Evolutionary conservation across 2,888 invertebrate genomes (phyloP).

Genomic region (Hirtodrosophila duncani): DNA sequence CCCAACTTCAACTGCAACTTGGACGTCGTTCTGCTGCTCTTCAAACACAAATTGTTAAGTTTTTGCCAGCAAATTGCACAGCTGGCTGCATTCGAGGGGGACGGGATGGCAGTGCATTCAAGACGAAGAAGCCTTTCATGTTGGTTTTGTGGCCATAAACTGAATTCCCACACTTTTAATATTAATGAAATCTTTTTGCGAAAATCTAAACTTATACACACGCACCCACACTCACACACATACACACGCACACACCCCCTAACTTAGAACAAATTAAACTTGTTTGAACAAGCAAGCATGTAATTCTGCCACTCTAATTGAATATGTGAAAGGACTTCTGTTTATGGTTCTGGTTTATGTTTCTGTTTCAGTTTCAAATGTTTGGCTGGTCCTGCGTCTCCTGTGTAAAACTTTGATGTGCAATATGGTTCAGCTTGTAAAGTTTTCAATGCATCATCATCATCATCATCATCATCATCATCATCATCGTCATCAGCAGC

Average conservation of each 20-base stretch:
- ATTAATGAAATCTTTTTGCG: constrained; percentile 59
- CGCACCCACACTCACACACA: constrained; percentile 14
- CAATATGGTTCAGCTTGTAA: constrained; percentile 10
- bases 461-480: constrained; percentile 6
- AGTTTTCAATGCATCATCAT: constrained; percentile 31
- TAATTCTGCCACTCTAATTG: constrained; percentile 54
- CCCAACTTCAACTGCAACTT: no score
- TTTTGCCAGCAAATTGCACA: constrained; percentile 63
- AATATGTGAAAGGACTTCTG: constrained; percentile 34
- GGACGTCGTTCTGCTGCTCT: constrained; percentile 34
- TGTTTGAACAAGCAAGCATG: no score
- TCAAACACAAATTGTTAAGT: constrained; percentile 59
- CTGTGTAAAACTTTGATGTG: constrained; percentile 9
- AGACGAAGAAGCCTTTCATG: constrained; percentile 60
- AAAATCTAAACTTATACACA: constrained; percentile 15
- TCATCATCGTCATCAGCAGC: constrained; percentile 12
- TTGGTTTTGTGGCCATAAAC: constrained; percentile 37
- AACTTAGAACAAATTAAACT: no score
- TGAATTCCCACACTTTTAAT: constrained; percentile 36
- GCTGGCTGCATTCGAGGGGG: constrained; percentile 42
- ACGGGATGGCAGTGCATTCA: constrained; percentile 11
- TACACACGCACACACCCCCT: no score
- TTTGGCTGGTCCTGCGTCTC: background rate
- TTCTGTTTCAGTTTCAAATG: background rate
- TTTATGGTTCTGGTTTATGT: background rate